phyloP scores from a whole-genome alignment of 2,797 vertebrate genomes.

The Sternotherus odoratus region DNA sequence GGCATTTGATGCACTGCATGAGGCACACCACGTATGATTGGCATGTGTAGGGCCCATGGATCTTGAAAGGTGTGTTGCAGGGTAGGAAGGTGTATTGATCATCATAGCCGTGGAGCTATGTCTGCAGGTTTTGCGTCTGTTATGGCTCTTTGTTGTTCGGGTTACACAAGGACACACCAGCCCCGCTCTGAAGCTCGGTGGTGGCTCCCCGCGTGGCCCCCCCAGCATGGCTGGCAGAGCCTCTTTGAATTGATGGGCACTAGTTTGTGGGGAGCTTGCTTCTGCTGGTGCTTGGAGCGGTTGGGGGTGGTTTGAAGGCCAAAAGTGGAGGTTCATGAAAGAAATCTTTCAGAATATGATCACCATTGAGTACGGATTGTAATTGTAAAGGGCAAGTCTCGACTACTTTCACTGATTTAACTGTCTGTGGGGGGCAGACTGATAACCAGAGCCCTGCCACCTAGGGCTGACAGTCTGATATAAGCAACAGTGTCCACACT shows the following conservation, averaged over 20 bases:
- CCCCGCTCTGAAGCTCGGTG: too few relatives aligned
- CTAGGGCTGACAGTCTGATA: too few relatives aligned
- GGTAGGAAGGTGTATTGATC: not conserved
- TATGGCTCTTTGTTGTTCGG: too few relatives aligned
- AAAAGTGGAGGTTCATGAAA: not conserved
- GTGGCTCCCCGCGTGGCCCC: too few relatives aligned
- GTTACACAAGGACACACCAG: too few relatives aligned
- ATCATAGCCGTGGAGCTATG: not conserved
- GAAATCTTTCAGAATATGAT: not conserved
- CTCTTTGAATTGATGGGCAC: not conserved
- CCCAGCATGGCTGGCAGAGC: too few relatives aligned
- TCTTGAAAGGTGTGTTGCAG: not conserved
- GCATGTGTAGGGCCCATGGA: not conserved
- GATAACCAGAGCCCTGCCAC: too few relatives aligned
- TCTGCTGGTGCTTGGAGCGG: not conserved
- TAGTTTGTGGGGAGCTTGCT: not conserved
- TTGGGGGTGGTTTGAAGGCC: not conserved
- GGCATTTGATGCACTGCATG: not conserved
- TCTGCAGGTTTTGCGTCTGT: too few relatives aligned
- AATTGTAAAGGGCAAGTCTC: not conserved
- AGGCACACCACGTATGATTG: not conserved
- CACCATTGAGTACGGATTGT: not conserved
- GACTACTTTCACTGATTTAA: too few relatives aligned
- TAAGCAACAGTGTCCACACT: too few relatives aligned
- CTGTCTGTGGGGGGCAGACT: too few relatives aligned